Evolutionary conservation across 1,140 invertebrate species (phyloP), one percentile per base, ranked within the genome.

Genomic region (Cepaea nemoralis): DNA sequence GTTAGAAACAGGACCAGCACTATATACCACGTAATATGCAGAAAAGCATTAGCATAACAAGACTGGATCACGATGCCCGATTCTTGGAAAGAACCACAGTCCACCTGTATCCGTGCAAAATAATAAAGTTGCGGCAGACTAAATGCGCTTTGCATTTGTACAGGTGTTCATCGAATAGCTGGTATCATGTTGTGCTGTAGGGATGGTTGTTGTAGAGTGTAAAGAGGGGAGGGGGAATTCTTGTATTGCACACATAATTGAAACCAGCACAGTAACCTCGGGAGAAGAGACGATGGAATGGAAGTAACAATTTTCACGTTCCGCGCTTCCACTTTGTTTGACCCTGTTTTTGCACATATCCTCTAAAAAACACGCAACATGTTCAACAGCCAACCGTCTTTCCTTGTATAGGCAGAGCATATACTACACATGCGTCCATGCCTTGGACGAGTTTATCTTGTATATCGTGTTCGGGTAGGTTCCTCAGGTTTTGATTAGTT

Each of bases 341-440:
- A 63, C n/a, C 59, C 22, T 31, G 59, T 22, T 63, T 31, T 63
- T 31, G 59, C 59, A 63, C n/a, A 63, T 8, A 22, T 19, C 22
- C 5, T 22, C 22, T 22, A 22, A 22, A 22, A 55, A 55, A 55
- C 19, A n/a, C 19, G n/a, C n/a, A 55, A 22, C 50, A 14, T 39
- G n/a, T 5, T 69, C 2, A 40, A 27, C 69, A 10, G 40, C 35
- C 69, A 70, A 48, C 8, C 42, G 71, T 74, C 71, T 74, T 74
- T 45, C 71, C 71, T 24, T 74, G 71, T 74, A 74, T 74, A 74
- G 71, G 42, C 71, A 74, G 71, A 50, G 2, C 6, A 3, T 16
- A 2, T 45, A 27, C 71, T 50, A 48, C 71, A 74, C 71, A 48
- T 10, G 12, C 42, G 33, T 33, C 39, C 42, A 12, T 48, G 27